A percentile compares a stretch with the other conserved stretches of the same genome.
phyloP scores from a whole-genome alignment of 2,888 invertebrate species.

The Smittia sp. region DNA sequence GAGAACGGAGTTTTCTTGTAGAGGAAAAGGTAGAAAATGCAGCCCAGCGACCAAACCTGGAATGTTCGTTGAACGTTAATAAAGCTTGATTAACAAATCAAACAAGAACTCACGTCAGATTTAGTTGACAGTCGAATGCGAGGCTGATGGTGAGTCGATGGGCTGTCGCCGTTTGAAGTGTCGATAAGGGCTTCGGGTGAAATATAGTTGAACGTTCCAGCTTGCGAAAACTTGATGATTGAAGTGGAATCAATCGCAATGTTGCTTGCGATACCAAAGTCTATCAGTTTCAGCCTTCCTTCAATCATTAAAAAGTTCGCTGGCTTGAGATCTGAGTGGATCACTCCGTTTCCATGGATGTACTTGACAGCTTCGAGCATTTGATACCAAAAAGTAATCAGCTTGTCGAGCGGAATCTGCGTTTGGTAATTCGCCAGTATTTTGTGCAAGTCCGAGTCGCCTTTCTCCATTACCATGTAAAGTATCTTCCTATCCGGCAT shows the following conservation, averaged over 20 bases:
- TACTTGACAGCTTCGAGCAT: conserved; percentile 89
- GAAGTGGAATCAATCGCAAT: conserved; percentile 86
- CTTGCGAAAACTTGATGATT: conserved; percentile 75
- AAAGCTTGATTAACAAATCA: conserved; percentile 31
- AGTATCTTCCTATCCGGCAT: conserved; percentile 63
- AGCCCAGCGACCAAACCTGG: conserved; percentile 92
- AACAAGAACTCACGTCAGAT: conserved; percentile 20
- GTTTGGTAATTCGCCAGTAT: conserved; percentile 64
- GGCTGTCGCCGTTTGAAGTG: conserved; percentile 55
- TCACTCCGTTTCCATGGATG: conserved; percentile 87
- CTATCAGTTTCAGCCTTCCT: conserved; percentile 87
- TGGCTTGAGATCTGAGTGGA: conserved; percentile 96
- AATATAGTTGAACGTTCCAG: conserved; percentile 93
- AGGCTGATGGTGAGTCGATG: conserved; percentile 53
- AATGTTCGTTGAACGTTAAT: conserved; percentile 79
- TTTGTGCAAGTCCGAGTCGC: conserved; percentile 82
- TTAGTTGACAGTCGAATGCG: conserved; percentile 49
- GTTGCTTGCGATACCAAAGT: conserved; percentile 93
- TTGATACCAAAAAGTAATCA: conserved; percentile 88
- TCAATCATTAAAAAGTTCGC: conserved; percentile 90
- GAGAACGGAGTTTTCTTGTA: conserved; percentile 91
- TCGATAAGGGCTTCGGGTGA: conserved; percentile 88
- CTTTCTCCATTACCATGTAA: conserved; percentile 88
- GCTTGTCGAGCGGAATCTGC: conserved; percentile 68
- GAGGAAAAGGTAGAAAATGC: conserved; percentile 89